phyloP scores from a whole-genome alignment of 2,797 vertebrate species.

The Meriones psammophilus region DNA sequence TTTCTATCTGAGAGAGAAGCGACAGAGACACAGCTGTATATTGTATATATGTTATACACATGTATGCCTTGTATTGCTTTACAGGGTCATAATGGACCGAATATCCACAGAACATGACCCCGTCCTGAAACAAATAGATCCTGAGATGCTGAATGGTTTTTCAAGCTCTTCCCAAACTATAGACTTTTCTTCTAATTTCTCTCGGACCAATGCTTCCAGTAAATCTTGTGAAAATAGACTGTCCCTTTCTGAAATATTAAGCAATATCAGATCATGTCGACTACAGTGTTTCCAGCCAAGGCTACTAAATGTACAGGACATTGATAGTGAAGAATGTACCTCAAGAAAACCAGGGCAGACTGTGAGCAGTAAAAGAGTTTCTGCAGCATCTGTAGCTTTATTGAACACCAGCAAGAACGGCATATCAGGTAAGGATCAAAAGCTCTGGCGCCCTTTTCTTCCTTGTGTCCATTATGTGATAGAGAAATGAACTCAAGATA shows the following conservation, averaged over 20 bases:
- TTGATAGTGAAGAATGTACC: conserved; percentile 90
- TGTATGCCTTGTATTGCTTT: conserved; percentile 67
- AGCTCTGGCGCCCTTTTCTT: conserved; percentile 20
- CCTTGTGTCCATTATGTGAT: conserved; percentile 42
- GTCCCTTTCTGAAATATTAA: conserved; percentile 93
- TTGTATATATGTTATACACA: not conserved
- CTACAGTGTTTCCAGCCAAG: conserved; percentile 95
- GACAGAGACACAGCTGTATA: not conserved
- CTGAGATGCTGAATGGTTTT: conserved; percentile 90
- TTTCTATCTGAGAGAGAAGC: not conserved
- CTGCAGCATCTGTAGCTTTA: conserved; percentile 89
- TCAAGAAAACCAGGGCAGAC: conserved; percentile 91
- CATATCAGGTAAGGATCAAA: conserved; percentile 90
- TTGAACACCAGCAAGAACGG: conserved; percentile 91
- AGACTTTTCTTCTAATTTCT: conserved; percentile 90
- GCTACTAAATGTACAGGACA: conserved; percentile 89
- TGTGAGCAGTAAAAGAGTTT: conserved; percentile 89
- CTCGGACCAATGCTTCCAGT: conserved; percentile 93
- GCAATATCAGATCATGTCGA: conserved; percentile 95
- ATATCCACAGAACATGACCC: conserved; percentile 92
- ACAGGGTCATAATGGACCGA: conserved; percentile 94
- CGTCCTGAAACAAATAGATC: conserved; percentile 92
- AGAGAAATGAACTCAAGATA: not conserved
- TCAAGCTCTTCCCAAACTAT: conserved; percentile 90
- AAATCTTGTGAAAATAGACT: conserved; percentile 92